Base-by-base conservation (phyloP, 2,888 invertebrate genomes). In the Arrhopalites spinosus region DNA sequence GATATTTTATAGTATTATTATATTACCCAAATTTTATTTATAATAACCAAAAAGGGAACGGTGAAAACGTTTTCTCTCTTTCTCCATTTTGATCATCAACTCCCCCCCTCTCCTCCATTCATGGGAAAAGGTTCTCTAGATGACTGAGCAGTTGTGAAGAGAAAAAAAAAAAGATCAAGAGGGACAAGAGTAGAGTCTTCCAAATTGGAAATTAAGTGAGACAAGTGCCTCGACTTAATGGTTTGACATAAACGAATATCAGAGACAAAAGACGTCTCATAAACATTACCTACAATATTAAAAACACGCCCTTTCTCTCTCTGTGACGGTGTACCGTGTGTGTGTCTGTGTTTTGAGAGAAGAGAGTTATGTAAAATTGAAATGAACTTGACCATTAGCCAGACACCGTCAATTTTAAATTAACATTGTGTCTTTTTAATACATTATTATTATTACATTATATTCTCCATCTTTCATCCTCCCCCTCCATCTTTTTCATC, bases 181-280 rank as follows among this genome's bases (percentile, higher is more conserved):
- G 53, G 15, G 45, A 45, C 45, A 15, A 45, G 7, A 56, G 53
- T 56, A 1, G 2, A 56, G 53, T 56, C n/a, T n/a, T 25, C 25
- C 59, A 59, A 59, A 59, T 59, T 59, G 59, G 59, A 59, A 59
- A 59, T 25, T 59, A 59, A 59, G 25, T 59, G 25, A 59, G 59
- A 59, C 59, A 59, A 59, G 59, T 59, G 59, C 23, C 59, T 59
- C 20, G 59, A 59, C 20, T 20, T 25, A 50, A 20, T n/a, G 20
- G 50, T n/a, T n/a, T 36, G 36, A 36, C 50, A 50, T n/a, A 36
- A 36, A 36, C 36, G 50, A 50, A 50, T 50, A 50, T 15, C 3
- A 50, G 7, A 53, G 5, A 53, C 53, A 53, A 5, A 11, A 53
- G n/a, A 53, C 7, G n/a, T 2, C 13, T 47, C 15, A 13, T 59